phyloP scores from a whole-genome alignment of 2,113 vertebrate species.

The Equus przewalskii region DNA sequence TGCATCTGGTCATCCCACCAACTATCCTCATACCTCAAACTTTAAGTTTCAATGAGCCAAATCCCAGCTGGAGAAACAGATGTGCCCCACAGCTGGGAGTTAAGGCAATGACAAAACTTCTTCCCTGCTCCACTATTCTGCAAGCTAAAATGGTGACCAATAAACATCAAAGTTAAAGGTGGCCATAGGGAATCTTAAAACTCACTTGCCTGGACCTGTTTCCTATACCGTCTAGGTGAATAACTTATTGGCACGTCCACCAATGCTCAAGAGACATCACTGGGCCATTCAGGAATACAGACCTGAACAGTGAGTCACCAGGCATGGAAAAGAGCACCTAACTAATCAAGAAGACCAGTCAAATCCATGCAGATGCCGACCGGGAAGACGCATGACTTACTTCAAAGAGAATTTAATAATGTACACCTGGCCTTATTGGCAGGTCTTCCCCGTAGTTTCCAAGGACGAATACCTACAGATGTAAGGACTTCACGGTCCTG shows the following conservation, averaged over 20 bases:
- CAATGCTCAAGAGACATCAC: background rate
- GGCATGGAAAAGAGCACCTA: background rate
- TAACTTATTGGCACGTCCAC: slow-evolving; percentile 4
- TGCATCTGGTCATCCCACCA: background rate
- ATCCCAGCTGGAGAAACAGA: slow-evolving; percentile 45
- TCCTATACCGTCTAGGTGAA: slow-evolving; percentile 25
- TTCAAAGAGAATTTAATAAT: slow-evolving; percentile 23
- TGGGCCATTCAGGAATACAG: background rate
- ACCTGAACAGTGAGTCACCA: slow-evolving; percentile 22
- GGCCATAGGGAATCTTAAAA: slow-evolving; percentile 61
- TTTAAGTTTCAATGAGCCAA: background rate
- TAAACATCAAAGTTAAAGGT: slow-evolving; percentile 52
- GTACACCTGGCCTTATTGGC: background rate
- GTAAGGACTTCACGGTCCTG: background rate
- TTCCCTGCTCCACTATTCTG: background rate
- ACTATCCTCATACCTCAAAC: background rate
- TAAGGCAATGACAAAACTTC: background rate
- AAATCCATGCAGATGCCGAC: background rate
- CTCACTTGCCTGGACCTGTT: slow-evolving; percentile 46
- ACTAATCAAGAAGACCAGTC: background rate
- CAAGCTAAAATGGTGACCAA: background rate
- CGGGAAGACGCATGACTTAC: background rate
- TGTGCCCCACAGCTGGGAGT: slow-evolving; percentile 25
- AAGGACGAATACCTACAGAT: background rate
- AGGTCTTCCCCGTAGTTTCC: background rate